Base-by-base conservation (phyloP, 2,888 invertebrate genomes). In the Leistus spinibarbis region DNA sequence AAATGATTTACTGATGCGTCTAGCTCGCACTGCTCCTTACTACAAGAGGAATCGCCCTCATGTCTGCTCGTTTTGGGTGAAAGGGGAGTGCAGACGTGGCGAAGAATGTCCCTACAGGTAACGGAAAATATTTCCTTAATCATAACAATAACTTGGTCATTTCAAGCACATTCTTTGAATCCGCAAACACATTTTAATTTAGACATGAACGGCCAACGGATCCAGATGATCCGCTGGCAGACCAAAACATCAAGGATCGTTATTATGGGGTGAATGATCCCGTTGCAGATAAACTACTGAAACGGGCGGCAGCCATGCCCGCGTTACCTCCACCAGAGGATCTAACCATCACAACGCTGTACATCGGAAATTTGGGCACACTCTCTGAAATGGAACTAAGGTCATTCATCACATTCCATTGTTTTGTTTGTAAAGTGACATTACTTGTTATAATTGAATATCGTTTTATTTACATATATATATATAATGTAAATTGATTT, bases 61-160 rank as follows among this genome's bases (percentile, higher is more conserved):
- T 86, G 96, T 98, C 68, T 98, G 98, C 85, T 97, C 97, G 0
- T 98, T 98, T 86, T 98, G 97, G 95, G 97, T 98, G n/a, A 98
- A 98, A 87, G 98, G 97, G 1, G 97, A 98, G 85, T 98, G 98
- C 84, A 91, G 96, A 82, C 88, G 98, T 84, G 98, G 98, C 17
- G 98, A 98, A 85, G 98, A 98, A 83, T 98, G 98, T 85, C 98
- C 98, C 0, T 98, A 97, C 84, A 88, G 75, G 75, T 75, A 22
- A 19, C 22, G 62, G 16, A 62, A 1, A 3, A 9, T 17, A 3
- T 3, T 13, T 9, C 7, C 13, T 20, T 62, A 10, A 60, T 60
- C 16, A n/a, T 60, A 62, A 19, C 20, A 2, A 17, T 2, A 62
- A 7, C 62, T 3, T 5, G 2, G 2, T 54, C 3, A 54, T 16